Evolutionary conservation across 2,797 vertebrate species (phyloP), one percentile per base, ranked within the genome.

Genomic region (Falco rusticolus): DNA sequence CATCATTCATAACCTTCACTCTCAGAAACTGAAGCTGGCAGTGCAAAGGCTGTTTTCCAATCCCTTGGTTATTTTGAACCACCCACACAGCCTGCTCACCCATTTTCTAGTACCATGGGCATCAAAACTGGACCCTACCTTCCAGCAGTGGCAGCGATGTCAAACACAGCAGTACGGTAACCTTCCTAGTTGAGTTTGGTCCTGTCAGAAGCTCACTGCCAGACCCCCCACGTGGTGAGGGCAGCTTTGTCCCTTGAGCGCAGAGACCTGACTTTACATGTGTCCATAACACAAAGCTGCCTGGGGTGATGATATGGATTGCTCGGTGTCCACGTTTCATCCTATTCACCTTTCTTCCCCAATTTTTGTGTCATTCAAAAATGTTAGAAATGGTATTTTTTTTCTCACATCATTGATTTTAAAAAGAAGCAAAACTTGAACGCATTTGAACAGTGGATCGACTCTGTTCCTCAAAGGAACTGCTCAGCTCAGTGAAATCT

Each of bases 201-300:
- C 1, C 57, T 22, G 33, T 16, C 5, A 9, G 87, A 13, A 65
- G 60, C 54, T 63, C 8, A 1, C 31, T 29, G 37, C 11, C 45
- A 7, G 41, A 1, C 54, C 31, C 5, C 37, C 37, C 5, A 1
- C 26, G n/a, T 3, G 47, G 33, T 1, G 33, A 18, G 41, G 82
- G 19, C 57, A 34, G 20, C 65, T 48, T 41, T 82, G 56, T 41
- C 66, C 39, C 60, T 8, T 1, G 22, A 59, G 63, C n/a, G 2
- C 25, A 26, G 41, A 26, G 51, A 29, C 51, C 47, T 56, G 66
- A 8, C n/a, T 22, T 16, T 5, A 8, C 8, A 1, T 1, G 26
- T 0, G 1, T 53, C 39, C 28, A 0, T 5, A 28, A 9, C 3
- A 1, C 0, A 3, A 4, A 53, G 56, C 31, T 34, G 71, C 12